These are phyloP conservation scores for Theristicus caerulescens DNA, from an alignment of 2,113 vertebrate genomes.

Conservation along the genomic window DNA sequence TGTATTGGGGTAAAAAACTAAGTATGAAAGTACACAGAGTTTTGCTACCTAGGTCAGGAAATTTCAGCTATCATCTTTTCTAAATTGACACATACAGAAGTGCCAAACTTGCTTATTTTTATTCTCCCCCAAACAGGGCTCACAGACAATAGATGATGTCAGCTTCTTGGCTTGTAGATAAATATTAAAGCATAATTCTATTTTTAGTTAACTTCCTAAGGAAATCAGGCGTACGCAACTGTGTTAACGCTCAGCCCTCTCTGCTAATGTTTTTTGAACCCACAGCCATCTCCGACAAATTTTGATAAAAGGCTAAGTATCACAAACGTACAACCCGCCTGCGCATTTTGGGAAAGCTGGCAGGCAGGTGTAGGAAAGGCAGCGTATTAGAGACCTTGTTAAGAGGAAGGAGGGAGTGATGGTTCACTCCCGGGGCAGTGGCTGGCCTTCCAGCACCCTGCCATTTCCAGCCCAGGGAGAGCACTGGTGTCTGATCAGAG, in stretches of 20 bases:
- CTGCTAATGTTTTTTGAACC: neutral
- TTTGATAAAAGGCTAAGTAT: neutral
- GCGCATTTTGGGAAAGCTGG: neutral
- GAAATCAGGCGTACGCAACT: neutral
- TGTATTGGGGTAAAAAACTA: neutral
- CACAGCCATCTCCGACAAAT: neutral
- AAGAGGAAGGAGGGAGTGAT: neutral
- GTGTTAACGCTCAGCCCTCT: neutral
- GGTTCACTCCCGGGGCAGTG: neutral
- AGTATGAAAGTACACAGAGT: neutral
- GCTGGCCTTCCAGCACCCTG: neutral
- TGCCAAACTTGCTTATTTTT: neutral
- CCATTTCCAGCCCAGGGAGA: neutral
- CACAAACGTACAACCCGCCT: neutral
- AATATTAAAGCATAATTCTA: neutral
- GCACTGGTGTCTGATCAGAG: neutral
- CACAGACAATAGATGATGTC: slow-evolving; percentile 36
- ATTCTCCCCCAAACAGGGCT: neutral
- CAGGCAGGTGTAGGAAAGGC: neutral
- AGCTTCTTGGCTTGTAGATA: slow-evolving; percentile 4
- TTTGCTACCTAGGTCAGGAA: neutral
- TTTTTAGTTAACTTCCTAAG: slow-evolving; percentile 48
- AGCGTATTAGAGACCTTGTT: neutral
- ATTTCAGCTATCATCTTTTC: neutral
- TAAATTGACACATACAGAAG: neutral